Evolutionary conservation across 1,140 invertebrate genomes (phyloP).

Genomic region (Colletes gigas): DNA sequence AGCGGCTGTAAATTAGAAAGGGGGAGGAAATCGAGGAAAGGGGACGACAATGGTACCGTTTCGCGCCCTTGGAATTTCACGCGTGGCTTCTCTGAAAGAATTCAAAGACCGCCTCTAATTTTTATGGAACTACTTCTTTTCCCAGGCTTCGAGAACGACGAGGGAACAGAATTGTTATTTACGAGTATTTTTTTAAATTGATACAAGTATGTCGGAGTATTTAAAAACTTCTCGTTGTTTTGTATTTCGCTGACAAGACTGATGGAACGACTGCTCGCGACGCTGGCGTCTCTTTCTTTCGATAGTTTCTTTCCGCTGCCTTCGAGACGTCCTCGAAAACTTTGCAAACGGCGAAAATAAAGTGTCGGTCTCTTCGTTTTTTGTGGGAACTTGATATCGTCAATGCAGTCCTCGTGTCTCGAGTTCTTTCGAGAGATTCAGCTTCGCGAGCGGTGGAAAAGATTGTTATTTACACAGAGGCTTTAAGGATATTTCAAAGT

Average conservation of each 20-base stretch:
- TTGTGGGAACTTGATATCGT: background rate
- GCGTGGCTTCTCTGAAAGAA: background rate
- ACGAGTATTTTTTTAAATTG: no score
- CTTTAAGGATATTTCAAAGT: background rate
- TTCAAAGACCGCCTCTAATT: background rate
- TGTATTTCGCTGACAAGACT: no score
- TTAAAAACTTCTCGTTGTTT: no score
- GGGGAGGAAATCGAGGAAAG: background rate
- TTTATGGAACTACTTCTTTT: background rate
- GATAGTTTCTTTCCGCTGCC: no score
- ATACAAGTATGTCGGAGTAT: no score
- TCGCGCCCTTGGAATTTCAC: no score
- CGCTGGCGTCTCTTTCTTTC: no score
- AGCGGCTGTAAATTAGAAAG: background rate
- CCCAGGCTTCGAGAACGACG: no score
- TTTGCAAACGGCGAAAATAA: slow-evolving; percentile 2
- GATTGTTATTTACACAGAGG: background rate
- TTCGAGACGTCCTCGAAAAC: background rate
- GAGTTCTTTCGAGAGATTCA: background rate
- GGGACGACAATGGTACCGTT: no score
- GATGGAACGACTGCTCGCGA: no score
- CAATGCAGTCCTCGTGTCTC: slow-evolving; percentile 7
- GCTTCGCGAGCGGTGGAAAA: background rate
- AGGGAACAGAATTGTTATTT: no score
- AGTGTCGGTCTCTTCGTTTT: background rate